Evolutionary conservation across 2,888 invertebrate species (phyloP).

Genomic region (Aspidapion aeneum): DNA sequence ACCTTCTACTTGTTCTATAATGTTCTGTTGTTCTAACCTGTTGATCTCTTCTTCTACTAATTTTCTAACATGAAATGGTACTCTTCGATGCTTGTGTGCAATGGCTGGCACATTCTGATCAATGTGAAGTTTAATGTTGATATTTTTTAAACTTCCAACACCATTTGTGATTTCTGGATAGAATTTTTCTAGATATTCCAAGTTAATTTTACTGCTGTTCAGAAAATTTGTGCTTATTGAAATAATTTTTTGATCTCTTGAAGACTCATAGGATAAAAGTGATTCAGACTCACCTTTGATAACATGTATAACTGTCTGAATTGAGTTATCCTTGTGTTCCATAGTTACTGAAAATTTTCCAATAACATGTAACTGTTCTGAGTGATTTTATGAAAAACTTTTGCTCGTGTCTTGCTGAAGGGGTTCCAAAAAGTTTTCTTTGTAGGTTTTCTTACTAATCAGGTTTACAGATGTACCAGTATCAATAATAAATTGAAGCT

Average conservation of each 20-base stretch:
- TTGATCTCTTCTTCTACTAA: conserved; percentile 20
- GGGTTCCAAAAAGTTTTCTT: not conserved
- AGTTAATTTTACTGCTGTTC: too few species aligned
- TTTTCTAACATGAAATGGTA: conserved; percentile 9
- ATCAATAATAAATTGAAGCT: not conserved
- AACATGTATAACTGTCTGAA: too few species aligned
- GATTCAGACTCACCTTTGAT: too few species aligned
- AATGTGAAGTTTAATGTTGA: conserved; percentile 22
- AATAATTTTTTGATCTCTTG: too few species aligned
- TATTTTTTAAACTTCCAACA: conserved; percentile 23
- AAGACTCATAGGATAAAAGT: too few species aligned
- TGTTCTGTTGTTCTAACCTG: conserved; percentile 19
- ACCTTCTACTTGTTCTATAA: conserved; percentile 21
- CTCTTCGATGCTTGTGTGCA: conserved; percentile 23
- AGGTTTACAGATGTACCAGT: not conserved
- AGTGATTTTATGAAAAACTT: too few species aligned
- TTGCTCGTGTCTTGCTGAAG: not conserved
- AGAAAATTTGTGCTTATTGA: too few species aligned
- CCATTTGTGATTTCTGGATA: too few species aligned
- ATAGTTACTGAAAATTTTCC: too few species aligned
- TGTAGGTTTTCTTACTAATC: not conserved
- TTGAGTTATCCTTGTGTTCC: too few species aligned
- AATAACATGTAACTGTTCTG: too few species aligned
- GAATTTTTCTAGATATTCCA: too few species aligned
- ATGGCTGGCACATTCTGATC: conserved; percentile 17